phyloP scores from a whole-genome alignment of 2,113 vertebrate genomes.

The Nansenia antarctica region DNA sequence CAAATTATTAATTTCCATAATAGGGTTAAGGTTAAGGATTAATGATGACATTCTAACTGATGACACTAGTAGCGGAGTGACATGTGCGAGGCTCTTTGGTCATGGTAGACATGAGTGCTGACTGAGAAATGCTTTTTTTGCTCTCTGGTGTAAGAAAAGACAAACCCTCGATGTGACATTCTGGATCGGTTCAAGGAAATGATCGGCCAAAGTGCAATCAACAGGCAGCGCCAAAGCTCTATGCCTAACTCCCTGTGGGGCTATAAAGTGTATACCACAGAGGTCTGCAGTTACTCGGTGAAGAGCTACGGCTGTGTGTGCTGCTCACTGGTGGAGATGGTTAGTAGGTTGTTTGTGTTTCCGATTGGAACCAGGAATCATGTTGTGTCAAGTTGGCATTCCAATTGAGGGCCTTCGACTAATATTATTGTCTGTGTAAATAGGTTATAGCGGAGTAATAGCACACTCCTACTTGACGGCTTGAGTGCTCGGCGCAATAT shows the following conservation, averaged over 20 bases:
- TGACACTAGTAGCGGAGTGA: conserved; percentile 36
- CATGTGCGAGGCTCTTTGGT: conserved; percentile 54
- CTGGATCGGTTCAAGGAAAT: conserved; percentile 68
- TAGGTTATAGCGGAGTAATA: not conserved
- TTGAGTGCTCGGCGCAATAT: too few species aligned
- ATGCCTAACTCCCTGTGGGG: conserved; percentile 57
- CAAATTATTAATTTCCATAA: not conserved
- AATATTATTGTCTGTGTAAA: not conserved
- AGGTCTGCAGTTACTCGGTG: conserved; percentile 20
- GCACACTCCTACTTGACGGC: not conserved
- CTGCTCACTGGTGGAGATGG: not conserved
- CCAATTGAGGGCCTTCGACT: not conserved
- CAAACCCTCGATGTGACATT: conserved; percentile 64
- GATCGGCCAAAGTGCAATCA: conserved; percentile 74
- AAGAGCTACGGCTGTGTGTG: not conserved
- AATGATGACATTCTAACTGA: conserved; percentile 12
- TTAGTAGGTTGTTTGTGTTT: conserved; percentile 17
- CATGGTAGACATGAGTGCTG: conserved; percentile 19
- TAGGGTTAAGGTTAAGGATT: not conserved
- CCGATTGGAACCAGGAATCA: not conserved
- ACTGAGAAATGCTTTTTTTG: conserved; percentile 63
- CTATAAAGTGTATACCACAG: conserved; percentile 57
- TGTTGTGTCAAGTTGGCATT: conserved; percentile 8
- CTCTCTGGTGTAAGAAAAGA: conserved; percentile 53
- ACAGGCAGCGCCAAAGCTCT: conserved; percentile 54